Percentiles rank a stretch among this genome's conserved stretches.
Evolutionary conservation across 2,113 vertebrate species (phyloP).

Genomic region (Carlito syrichta): DNA sequence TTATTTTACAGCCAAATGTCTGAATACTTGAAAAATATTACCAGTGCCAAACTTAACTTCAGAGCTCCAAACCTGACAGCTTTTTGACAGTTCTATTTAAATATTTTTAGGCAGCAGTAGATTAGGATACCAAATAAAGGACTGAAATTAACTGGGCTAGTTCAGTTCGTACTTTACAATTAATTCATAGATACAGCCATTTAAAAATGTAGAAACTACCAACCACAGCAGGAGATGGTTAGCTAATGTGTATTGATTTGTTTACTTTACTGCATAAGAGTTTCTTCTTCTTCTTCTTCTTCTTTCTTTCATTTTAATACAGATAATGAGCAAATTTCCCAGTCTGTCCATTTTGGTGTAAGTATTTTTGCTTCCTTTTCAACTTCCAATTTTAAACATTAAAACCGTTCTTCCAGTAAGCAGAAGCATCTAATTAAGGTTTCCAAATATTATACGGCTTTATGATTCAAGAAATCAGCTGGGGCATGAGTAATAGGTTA

Average conservation of each 20-base stretch:
- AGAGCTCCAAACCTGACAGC: not conserved
- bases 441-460: conserved; percentile 51
- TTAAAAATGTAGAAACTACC: not conserved
- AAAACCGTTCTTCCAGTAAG: conserved; percentile 42
- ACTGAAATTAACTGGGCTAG: not conserved
- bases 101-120: not conserved
- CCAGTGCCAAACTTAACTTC: not conserved
- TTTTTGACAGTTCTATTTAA: not conserved
- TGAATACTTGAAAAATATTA: not conserved
- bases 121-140: not conserved
- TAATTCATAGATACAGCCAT: not conserved
- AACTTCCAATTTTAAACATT: not conserved
- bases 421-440: conserved; percentile 55
- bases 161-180: not conserved
- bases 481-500: conserved; percentile 54
- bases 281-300: too few species aligned
- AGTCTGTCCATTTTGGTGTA: not conserved
- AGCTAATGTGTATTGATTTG: not conserved
- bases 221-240: not conserved
- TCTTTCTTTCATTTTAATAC: not conserved
- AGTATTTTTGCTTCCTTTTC: not conserved
- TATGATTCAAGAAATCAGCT: conserved; percentile 65
- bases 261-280: not conserved
- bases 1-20: conserved; percentile 1
- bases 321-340: not conserved